A percentile compares a stretch with the other conserved stretches of the same genome.
These are phyloP conservation scores for Verasper variegatus DNA, from an alignment of 2,113 vertebrate genomes.

Conservation along the genomic window DNA sequence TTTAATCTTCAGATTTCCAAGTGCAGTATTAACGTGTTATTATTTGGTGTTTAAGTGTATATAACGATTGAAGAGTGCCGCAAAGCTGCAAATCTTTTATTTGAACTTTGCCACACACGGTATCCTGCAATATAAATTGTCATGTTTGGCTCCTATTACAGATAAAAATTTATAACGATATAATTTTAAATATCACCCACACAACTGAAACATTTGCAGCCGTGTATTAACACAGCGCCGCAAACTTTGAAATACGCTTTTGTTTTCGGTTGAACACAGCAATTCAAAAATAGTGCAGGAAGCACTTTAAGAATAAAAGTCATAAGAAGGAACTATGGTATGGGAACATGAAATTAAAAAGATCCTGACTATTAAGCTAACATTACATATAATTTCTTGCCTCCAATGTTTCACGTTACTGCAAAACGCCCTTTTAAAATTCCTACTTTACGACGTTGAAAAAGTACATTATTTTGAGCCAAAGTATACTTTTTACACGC, in stretches of 20 bases:
- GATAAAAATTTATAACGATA: not conserved
- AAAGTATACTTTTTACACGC: not conserved
- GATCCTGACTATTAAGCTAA: not conserved
- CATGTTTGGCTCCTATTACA: constrained; percentile 5
- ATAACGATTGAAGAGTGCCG: constrained; percentile 30
- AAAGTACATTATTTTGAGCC: not conserved
- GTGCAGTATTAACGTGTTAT: constrained; percentile 23
- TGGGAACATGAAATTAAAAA: not conserved
- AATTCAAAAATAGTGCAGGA: not conserved
- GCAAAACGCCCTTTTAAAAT: not conserved
- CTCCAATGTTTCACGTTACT: not conserved
- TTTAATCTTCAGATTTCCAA: constrained; percentile 51
- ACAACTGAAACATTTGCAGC: not conserved
- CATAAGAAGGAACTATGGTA: not conserved
- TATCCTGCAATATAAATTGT: not conserved
- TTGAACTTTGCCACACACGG: not conserved
- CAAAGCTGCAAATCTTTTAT: constrained; percentile 2
- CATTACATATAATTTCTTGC: not conserved
- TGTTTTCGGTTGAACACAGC: not conserved
- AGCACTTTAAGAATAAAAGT: not conserved
- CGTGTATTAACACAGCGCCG: not conserved
- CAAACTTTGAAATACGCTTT: not conserved
- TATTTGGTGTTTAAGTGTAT: constrained; percentile 23
- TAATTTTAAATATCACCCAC: constrained; percentile 2
- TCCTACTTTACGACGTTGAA: not conserved